Evolutionary conservation across 2,113 vertebrate species (phyloP), one percentile per base, ranked within the genome.

Genomic region (Oostethus manadensis): DNA sequence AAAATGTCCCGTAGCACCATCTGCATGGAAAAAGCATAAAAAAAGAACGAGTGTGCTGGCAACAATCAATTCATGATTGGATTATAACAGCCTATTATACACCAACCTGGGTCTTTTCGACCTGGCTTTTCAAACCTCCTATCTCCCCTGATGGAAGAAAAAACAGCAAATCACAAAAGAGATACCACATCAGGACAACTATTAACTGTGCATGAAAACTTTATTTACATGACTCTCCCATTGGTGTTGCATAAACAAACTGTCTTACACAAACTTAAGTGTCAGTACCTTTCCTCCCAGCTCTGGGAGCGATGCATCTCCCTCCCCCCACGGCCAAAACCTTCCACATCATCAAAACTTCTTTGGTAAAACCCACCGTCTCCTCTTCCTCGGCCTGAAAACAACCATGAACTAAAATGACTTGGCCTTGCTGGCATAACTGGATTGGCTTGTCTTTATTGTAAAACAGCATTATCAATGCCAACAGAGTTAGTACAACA

Each of bases 351-450:
- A 80, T 98, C 97, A 93, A 98, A 99, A 92, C 95, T 99, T 98
- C 97, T 98, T 98, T 99, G 97, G 95, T 98, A 99, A 93, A 98
- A 99, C 80, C 93, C 93, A 86, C 93, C 92, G 80, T 98, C 97
- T 83, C 97, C 96, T 91, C 97, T 92, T 69, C 95, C 95, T 87
- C 97, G 92, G 69, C 97, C 96, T 99, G 83, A 79, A 57, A 56
- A 68, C 54, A 70, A 60, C 40, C 53, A 69, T 1, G 60, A 8
- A 18, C 48, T 46, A 5, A 62, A 14, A 20, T 17, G 7, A 54
- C 10, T 23, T 8, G 17, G 21, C 48, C 15, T 23, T 50, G 14
- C 4, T 15, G 48, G 10, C 21, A 50, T 18, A 22, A 50, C 23
- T 14, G 21, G 14, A 51, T 42, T 2, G 10, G 11, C 13, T 14